Base-by-base conservation (phyloP, 2,888 invertebrate genomes). In the Diaperis boleti region DNA sequence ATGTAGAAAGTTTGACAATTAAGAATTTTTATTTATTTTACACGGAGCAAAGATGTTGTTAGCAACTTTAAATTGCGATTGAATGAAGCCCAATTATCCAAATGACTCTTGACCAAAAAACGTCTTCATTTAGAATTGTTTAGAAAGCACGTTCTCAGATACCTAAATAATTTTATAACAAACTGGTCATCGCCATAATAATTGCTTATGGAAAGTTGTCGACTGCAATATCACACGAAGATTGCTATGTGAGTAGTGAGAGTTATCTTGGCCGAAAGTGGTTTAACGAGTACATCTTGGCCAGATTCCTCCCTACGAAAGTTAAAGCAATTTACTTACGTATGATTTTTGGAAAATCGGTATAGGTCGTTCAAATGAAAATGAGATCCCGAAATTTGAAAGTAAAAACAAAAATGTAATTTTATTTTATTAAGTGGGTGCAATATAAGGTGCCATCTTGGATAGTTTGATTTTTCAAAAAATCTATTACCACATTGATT, bases 251-350 rank as follows among this genome's bases (percentile, higher is more conserved):
- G 44, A 22, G n/a, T 37, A 63, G 66, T 64, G 68, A 68, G 68
- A 68, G 66, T 59, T 59, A 63, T 63, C 56, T 39, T 59, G 45
- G 55, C 59, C 55, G 68, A 68, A 68, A 68, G 68, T 63, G 66
- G 68, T 65, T 61, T 66, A 22, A 55, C 15, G n/a, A n/a, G n/a
- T n/a, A n/a, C n/a, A 7, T 29, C 57, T 45, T 37, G 45, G 47
- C 45, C 57, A 14, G 14, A 31, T 47, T 47, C 47, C 49, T 10
- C 33, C 11, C 26, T 52, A 44, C 33, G 57, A 57, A 57, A 57
- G 57, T 57, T 33, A 15, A 47, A 54, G 8, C 42, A 20, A 44
- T 55, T 55, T 55, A 44, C 55, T n/a, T n/a, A n/a, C n/a, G n/a
- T n/a, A n/a, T n/a, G n/a, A n/a, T n/a, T n/a, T n/a, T n/a, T n/a